Evolutionary conservation across 1,140 invertebrate genomes (phyloP).

Genomic region (Drosophila mauritiana): DNA sequence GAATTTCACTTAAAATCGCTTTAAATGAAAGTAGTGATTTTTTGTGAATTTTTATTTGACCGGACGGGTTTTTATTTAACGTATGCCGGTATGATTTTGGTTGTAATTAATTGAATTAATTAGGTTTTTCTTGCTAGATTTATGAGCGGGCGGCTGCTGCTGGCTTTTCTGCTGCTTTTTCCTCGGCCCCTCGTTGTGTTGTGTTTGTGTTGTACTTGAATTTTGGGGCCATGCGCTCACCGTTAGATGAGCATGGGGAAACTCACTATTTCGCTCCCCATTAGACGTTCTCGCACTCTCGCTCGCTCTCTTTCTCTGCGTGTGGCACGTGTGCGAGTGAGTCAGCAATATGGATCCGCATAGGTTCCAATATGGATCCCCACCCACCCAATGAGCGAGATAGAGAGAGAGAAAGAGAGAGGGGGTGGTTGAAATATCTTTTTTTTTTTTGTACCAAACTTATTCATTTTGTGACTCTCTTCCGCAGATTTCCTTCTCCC

Average conservation of each 20-base stretch:
- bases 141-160: constrained; percentile 57
- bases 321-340: constrained; percentile 59
- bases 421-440: neutral
- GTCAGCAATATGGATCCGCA: constrained; percentile 41
- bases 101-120: constrained; percentile 44
- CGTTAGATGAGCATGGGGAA: constrained; percentile 18
- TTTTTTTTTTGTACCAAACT: neutral
- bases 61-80: constrained; percentile 26
- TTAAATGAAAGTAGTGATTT: constrained; percentile 73
- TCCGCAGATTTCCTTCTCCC: neutral
- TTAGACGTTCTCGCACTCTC: neutral
- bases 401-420: neutral
- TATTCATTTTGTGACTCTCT: neutral
- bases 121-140: constrained; percentile 54
- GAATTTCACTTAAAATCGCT: constrained; percentile 65
- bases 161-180: constrained; percentile 49
- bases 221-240: constrained; percentile 64
- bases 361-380: neutral
- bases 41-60: neutral
- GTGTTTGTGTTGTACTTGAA: constrained; percentile 77
- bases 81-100: constrained; percentile 14
- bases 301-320: constrained; percentile 5
- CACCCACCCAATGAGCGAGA: constrained; percentile 9
- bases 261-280: constrained; percentile 14
- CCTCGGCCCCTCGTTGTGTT: constrained; percentile 65